Evolutionary conservation across 2,888 invertebrate genomes (phyloP).

Genomic region (Dryobota labecula): DNA sequence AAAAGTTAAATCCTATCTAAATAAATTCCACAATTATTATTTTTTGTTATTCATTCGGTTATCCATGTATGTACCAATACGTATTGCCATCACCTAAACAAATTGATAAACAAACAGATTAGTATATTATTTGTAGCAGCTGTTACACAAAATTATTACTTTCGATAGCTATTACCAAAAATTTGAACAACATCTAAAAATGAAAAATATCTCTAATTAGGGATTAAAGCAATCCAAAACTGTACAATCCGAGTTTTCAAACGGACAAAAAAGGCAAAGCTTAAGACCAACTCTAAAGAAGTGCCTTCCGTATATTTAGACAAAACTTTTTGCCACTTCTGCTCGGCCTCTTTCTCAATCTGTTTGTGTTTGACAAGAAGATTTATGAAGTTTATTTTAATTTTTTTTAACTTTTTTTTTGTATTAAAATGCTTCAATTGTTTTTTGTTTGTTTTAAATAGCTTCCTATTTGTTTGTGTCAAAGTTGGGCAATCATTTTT

Average conservation of each 20-base stretch:
- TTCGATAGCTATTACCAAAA: no score
- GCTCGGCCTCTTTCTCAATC: conserved; percentile 38
- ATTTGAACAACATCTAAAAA: no score
- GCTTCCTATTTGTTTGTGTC: conserved; percentile 11
- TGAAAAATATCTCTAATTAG: neutral
- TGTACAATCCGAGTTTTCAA: conserved; percentile 31
- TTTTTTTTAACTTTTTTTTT: conserved; percentile 47
- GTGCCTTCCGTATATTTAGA: conserved; percentile 62
- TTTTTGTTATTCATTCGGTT: no score
- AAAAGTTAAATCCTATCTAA: no score
- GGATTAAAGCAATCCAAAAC: conserved; percentile 24
- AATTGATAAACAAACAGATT: no score
- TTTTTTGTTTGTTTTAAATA: conserved; percentile 31
- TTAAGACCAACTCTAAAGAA: conserved; percentile 45
- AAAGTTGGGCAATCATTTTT: conserved; percentile 33
- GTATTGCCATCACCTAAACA: no score
- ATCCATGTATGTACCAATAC: no score
- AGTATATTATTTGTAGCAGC: no score
- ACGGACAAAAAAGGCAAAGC: conserved; percentile 32
- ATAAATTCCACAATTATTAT: no score
- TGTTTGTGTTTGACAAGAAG: conserved; percentile 58
- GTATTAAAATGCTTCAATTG: no score
- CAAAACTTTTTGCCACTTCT: conserved; percentile 64
- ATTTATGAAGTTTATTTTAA: conserved; percentile 53
- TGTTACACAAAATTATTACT: no score